Evolutionary conservation across 2,888 invertebrate genomes (phyloP).

Genomic region (Drosophila anceps): DNA sequence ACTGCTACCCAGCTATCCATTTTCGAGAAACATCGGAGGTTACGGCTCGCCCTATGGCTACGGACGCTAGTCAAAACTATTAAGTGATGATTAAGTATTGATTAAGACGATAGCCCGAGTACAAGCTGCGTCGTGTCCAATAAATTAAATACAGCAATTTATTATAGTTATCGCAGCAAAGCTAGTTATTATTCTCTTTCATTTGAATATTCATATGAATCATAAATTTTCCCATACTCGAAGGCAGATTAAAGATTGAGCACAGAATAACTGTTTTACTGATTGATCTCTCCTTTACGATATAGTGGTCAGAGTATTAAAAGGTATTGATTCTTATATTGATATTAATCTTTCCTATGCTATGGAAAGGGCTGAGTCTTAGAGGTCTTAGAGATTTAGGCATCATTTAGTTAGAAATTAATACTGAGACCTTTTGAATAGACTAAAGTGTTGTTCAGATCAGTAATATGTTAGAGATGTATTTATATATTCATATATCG

Average conservation of each 20-base stretch:
- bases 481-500: background rate
- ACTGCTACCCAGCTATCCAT: slow-evolving; percentile 30
- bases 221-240: background rate
- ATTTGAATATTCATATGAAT: background rate
- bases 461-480: too few species aligned
- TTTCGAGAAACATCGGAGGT: slow-evolving; percentile 36
- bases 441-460: background rate
- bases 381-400: background rate
- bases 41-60: slow-evolving; percentile 53
- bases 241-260: background rate
- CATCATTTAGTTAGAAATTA: background rate
- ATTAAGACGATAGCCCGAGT: background rate
- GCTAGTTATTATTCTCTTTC: background rate
- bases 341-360: background rate
- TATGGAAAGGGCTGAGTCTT: background rate
- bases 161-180: background rate
- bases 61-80: slow-evolving; percentile 32
- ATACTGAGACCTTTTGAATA: background rate
- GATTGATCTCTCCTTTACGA: background rate
- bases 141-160: slow-evolving; percentile 16
- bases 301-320: background rate
- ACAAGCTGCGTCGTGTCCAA: slow-evolving; percentile 23
- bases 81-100: background rate
- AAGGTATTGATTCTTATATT: background rate
- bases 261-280: too few species aligned